Percentiles rank a stretch among this genome's conserved stretches.
phyloP scores from a whole-genome alignment of 2,113 vertebrate species.

The Gorsachius goisagi region DNA sequence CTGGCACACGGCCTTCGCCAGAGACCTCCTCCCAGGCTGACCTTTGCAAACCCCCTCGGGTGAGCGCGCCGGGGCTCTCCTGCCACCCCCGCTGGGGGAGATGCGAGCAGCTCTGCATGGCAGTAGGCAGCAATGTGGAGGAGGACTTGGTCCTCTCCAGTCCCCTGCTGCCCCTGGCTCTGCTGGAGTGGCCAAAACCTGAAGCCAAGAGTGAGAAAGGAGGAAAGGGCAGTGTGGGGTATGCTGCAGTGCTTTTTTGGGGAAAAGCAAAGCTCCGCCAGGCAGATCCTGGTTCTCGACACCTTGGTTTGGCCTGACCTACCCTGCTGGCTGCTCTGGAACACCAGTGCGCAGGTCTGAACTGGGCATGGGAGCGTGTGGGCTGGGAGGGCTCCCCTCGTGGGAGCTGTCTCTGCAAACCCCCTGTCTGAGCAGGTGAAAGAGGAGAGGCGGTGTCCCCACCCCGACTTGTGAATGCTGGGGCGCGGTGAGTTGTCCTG shows the following conservation, averaged over 20 bases:
- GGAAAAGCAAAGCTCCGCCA: neutral
- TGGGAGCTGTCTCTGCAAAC: neutral
- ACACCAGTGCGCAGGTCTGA: accelerated
- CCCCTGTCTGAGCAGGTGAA: neutral
- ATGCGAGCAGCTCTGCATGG: accelerated
- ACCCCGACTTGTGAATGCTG: accelerated
- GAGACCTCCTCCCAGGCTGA: neutral
- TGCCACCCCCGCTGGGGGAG: neutral
- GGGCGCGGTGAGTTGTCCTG: neutral
- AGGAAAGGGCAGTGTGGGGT: neutral
- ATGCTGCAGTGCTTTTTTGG: neutral
- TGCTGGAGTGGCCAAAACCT: neutral
- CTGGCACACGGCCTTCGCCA: neutral
- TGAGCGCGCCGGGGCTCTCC: neutral
- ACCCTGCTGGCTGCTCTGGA: neutral
- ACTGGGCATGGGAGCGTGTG: neutral
- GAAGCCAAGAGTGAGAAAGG: neutral
- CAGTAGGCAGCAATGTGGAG: neutral
- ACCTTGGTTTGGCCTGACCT: neutral
- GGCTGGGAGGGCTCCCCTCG: neutral
- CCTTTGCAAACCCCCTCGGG: neutral
- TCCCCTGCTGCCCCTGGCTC: neutral
- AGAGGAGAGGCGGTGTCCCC: neutral
- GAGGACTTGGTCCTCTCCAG: neutral
- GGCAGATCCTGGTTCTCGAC: neutral